phyloP scores from a whole-genome alignment of 2,113 vertebrate genomes.

The Hydrolagus affinis region DNA sequence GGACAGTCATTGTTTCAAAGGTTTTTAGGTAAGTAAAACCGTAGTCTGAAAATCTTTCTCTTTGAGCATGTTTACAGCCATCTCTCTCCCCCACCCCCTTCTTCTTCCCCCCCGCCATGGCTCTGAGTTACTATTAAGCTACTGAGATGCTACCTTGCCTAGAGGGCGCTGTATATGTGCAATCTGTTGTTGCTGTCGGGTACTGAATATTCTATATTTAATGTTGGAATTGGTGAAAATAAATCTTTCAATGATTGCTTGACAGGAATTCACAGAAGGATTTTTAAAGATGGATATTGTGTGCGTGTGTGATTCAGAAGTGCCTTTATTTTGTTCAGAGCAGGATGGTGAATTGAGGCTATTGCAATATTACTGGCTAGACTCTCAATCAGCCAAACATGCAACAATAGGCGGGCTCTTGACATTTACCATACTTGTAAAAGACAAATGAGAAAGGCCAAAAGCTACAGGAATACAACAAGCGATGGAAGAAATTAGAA shows the following conservation, averaged over 20 bases:
- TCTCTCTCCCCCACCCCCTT: too few relatives aligned
- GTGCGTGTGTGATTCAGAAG: not conserved
- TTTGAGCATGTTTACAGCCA: too few relatives aligned
- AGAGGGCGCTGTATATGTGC: too few relatives aligned
- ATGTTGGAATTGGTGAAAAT: not conserved
- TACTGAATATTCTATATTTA: not conserved
- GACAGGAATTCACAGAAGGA: not conserved
- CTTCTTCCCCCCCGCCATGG: too few relatives aligned
- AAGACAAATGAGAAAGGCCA: not conserved
- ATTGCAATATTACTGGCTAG: not conserved
- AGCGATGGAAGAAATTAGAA: not conserved
- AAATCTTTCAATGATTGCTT: not conserved
- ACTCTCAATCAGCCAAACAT: not conserved
- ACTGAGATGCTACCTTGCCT: too few relatives aligned
- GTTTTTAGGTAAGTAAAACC: too few relatives aligned
- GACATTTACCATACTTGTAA: conserved; percentile 15
- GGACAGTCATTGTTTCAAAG: too few relatives aligned
- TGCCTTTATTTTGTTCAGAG: not conserved
- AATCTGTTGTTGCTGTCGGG: too few relatives aligned
- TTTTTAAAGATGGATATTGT: conserved; percentile 10
- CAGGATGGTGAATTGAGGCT: not conserved
- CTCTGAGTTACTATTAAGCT: too few relatives aligned
- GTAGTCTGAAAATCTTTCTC: too few relatives aligned
- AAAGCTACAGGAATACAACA: not conserved
- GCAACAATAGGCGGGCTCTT: not conserved